Evolutionary conservation across 1,140 invertebrate genomes (phyloP), one percentile per base, ranked within the genome.

Genomic region (Drosophila lini): DNA sequence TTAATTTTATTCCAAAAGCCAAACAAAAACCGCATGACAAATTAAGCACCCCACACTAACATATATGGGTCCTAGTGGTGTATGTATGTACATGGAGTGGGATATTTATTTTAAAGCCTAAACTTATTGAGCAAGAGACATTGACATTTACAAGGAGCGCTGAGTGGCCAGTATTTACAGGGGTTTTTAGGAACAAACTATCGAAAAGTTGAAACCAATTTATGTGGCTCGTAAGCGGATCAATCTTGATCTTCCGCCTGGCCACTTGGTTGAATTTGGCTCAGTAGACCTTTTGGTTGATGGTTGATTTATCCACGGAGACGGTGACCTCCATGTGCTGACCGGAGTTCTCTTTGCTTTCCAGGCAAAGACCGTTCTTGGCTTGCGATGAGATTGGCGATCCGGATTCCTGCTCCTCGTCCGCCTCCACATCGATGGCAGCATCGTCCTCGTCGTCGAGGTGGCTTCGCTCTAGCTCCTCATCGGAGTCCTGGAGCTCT

Each of bases 161-260:
- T 32, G 40, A 57, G 57, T 58, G 44, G 42, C 31, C 31, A 6
- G 38, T 78, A 64, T 84, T 44, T 89, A 86, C 83, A 86, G 48
- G 75, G 76, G 76, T 45, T 74, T 41, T 64, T 81, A 88, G 83
- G 83, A 86, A 88, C 83, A 77, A 86, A 86, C 76, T 88, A 80
- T 83, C 55, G 48, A 88, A 80, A 88, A 86, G 56, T 75, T 85
- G 83, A 86, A 86, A 86, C 83, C 83, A 80, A 88, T 86, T 77
- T 68, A 57, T 78, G 80, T 57, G 83, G 71, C 57, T 61, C 53
- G 59, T 56, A 55, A 67, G 64, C 62, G 74, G 74, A 28, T 22
- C 44, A 22, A 22, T 45, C 5, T 7, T 7, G 38, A 40, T 10
- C 9, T 7, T 68, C 63, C 13, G n/a, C 61, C 6, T 34, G 7